phyloP scores from a whole-genome alignment of 1,140 invertebrate species.

The Drosophila micromelanica region DNA sequence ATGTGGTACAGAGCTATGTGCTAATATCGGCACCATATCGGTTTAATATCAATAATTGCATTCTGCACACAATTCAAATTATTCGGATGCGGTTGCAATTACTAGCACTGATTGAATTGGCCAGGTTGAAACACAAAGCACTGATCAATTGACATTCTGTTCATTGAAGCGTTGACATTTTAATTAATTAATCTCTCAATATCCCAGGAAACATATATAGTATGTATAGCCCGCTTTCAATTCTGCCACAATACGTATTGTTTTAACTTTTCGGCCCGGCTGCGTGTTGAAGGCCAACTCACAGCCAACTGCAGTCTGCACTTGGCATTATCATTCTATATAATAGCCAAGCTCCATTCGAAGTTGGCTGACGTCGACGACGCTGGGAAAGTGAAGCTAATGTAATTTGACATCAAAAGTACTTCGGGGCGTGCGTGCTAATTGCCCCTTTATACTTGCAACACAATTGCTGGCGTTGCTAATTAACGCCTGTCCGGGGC shows the following conservation, averaged over 20 bases:
- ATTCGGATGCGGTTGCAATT: background rate
- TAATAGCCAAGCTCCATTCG: conserved; percentile 29
- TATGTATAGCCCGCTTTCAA: background rate
- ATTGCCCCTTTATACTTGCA: conserved; percentile 49
- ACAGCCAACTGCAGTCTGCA: conserved; percentile 55
- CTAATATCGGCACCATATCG: background rate
- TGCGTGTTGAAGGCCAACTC: conserved; percentile 42
- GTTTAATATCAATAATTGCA: conserved; percentile 11
- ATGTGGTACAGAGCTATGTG: conserved; percentile 16
- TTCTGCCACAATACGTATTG: conserved; percentile 7
- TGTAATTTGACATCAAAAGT: conserved; percentile 23
- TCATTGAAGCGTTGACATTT: conserved; percentile 41
- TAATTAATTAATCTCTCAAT: conserved; percentile 28
- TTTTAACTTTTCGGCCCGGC: conserved; percentile 61
- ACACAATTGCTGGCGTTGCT: conserved; percentile 32
- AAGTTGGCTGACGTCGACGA: conserved; percentile 2
- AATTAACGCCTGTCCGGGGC: conserved; percentile 23
- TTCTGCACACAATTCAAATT: background rate
- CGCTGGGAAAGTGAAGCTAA: conserved; percentile 69
- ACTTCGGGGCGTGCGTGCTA: conserved; percentile 63
- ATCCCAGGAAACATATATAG: background rate
- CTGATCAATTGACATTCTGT: background rate
- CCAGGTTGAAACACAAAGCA: background rate
- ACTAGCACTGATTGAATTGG: background rate
- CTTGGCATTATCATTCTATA: conserved; percentile 65